phyloP scores from a whole-genome alignment of 2,888 invertebrate genomes.

The Synergus umbraculus region DNA sequence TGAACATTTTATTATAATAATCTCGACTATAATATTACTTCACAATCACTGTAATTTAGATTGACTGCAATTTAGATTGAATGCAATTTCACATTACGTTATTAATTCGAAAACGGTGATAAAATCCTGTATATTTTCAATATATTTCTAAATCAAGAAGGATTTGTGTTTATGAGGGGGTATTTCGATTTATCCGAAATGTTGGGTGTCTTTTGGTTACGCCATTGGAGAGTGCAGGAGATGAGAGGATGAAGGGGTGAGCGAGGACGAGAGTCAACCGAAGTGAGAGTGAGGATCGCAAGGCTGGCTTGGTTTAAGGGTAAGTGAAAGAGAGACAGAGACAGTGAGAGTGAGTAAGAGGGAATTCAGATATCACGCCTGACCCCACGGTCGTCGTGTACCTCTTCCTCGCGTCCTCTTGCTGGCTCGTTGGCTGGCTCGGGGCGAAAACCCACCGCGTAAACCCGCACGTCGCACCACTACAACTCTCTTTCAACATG shows the following conservation, averaged over 20 bases:
- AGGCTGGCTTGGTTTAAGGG: slow-evolving; percentile 31
- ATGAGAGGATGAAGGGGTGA: slow-evolving; percentile 42
- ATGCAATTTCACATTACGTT: too few species aligned
- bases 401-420: slow-evolving; percentile 49
- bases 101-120: too few species aligned
- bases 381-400: slow-evolving; percentile 56
- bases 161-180: not conserved
- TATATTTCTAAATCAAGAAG: not conserved
- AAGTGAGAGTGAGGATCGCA: slow-evolving; percentile 20
- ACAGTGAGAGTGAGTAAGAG: slow-evolving; percentile 44
- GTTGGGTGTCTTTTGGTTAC: slow-evolving; percentile 1
- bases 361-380: slow-evolving; percentile 62
- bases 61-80: too few species aligned
- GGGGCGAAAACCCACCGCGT: slow-evolving; percentile 61
- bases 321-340: slow-evolving; percentile 51
- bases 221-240: slow-evolving; percentile 21
- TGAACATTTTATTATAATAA: too few species aligned
- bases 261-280: slow-evolving; percentile 18
- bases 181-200: not conserved
- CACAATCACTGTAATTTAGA: too few species aligned
- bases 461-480: slow-evolving; percentile 56
- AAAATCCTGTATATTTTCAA: too few species aligned
- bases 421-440: slow-evolving; percentile 54
- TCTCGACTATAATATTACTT: too few species aligned
- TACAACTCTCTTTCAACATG: slow-evolving; percentile 52